phyloP scores from a whole-genome alignment of 2,113 vertebrate species.

The Struthidea cinerea region DNA sequence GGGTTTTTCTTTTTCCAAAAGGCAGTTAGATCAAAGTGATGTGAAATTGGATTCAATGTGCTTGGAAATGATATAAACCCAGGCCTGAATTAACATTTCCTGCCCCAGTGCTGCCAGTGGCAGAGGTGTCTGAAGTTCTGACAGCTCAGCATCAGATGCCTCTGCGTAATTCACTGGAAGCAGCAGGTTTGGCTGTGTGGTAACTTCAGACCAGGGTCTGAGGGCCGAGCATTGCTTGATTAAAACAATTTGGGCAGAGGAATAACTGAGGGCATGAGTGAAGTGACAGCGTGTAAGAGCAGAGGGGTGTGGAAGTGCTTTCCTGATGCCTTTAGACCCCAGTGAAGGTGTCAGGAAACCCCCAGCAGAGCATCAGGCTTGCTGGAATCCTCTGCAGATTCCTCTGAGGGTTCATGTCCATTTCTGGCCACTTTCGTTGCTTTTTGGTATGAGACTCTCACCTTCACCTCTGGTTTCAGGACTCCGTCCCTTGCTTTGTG shows the following conservation, averaged over 20 bases:
- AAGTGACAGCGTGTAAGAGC: neutral
- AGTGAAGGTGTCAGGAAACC: neutral
- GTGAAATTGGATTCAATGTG: neutral
- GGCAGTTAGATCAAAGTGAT: neutral
- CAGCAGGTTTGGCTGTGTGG: neutral
- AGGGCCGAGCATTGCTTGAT: neutral
- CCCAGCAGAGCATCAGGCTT: neutral
- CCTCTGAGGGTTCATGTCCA: neutral
- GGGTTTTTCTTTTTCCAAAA: neutral
- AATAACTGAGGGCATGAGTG: neutral
- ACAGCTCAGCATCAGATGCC: neutral
- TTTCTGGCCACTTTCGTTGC: neutral
- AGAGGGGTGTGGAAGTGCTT: neutral
- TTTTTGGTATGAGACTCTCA: fast-evolving
- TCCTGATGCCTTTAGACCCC: neutral
- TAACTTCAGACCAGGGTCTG: neutral
- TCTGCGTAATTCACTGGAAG: neutral
- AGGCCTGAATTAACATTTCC: neutral
- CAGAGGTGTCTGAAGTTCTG: neutral
- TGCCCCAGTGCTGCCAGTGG: neutral
- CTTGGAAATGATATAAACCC: neutral
- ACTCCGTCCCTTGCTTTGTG: neutral
- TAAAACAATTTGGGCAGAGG: neutral
- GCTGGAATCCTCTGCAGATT: neutral
- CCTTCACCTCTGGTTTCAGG: neutral